These are phyloP conservation scores for Clistopyga incitator DNA, from an alignment of 2,888 invertebrate genomes.

Conservation along the genomic window DNA sequence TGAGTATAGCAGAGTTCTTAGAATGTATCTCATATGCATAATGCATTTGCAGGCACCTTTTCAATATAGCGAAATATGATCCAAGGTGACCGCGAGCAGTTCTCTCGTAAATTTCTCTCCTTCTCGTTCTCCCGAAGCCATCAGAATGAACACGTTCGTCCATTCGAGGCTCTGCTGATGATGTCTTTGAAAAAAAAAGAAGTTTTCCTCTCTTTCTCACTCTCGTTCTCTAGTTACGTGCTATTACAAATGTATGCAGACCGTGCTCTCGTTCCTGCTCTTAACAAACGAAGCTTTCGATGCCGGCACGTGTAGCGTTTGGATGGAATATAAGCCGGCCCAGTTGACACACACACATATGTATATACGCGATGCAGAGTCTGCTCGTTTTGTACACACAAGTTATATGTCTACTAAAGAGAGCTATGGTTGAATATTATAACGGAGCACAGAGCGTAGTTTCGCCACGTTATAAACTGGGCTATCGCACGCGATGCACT, in stretches of 20 bases:
- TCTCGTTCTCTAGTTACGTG: constrained; percentile 30
- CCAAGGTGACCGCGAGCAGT: constrained; percentile 59
- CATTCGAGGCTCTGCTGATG: constrained; percentile 28
- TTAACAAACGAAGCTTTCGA: constrained; percentile 15
- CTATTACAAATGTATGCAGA: constrained; percentile 51
- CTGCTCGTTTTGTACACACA: constrained; percentile 34
- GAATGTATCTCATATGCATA: constrained; percentile 32
- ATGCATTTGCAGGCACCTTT: constrained; percentile 55
- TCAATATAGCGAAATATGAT: constrained; percentile 72
- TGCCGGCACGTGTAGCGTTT: background rate
- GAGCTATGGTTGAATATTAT: constrained; percentile 33
- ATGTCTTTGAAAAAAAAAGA: background rate
- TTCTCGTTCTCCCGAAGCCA: constrained; percentile 8
- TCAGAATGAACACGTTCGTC: constrained; percentile 53
- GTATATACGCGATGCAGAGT: constrained; percentile 9
- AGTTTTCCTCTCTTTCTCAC: background rate
- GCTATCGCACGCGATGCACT: constrained; percentile 74
- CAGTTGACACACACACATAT: background rate
- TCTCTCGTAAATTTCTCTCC: constrained; percentile 27
- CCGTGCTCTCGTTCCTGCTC: constrained; percentile 40
- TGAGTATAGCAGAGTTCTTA: constrained; percentile 32
- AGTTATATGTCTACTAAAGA: background rate
- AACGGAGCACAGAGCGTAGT: constrained; percentile 36
- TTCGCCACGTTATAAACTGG: constrained; percentile 73
- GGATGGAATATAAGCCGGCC: background rate